phyloP scores from a whole-genome alignment of 2,113 vertebrate genomes.

The Aspidoscelis tigris region DNA sequence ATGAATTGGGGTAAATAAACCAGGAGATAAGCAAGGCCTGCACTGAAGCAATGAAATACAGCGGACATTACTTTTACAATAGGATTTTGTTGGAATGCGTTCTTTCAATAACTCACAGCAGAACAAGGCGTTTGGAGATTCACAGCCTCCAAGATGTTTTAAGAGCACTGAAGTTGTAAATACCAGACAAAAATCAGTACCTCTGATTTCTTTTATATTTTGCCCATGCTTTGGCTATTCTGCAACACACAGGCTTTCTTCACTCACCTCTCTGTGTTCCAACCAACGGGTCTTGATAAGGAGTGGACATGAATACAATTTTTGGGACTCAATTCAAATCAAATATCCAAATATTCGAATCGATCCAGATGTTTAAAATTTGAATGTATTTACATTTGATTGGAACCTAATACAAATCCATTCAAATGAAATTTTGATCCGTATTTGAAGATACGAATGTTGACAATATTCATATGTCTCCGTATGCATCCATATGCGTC shows the following conservation, averaged over 20 bases:
- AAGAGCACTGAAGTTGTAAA: constrained; percentile 35
- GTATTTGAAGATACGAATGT: too few species aligned
- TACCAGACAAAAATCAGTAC: constrained; percentile 4
- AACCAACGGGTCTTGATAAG: too few species aligned
- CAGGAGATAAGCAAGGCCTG: constrained; percentile 42
- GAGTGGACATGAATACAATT: too few species aligned
- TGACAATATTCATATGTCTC: too few species aligned
- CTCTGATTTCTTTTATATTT: neutral
- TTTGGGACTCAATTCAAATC: too few species aligned
- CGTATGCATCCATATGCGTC: too few species aligned
- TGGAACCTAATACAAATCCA: too few species aligned
- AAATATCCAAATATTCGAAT: too few species aligned
- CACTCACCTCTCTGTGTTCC: neutral
- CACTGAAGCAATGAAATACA: constrained; percentile 54
- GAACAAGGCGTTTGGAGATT: constrained; percentile 38
- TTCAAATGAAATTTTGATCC: too few species aligned
- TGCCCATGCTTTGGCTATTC: neutral
- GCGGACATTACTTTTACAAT: constrained; percentile 43
- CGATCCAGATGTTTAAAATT: too few species aligned
- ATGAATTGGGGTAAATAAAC: constrained; percentile 56
- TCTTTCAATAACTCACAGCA: constrained; percentile 57
- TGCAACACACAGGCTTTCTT: neutral
- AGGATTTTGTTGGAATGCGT: constrained; percentile 54
- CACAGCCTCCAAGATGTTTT: constrained; percentile 40
- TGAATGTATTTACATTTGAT: too few species aligned